Evolutionary conservation across 2,888 invertebrate genomes (phyloP), one percentile per base, ranked within the genome.

Genomic region (Auanema sp.): DNA sequence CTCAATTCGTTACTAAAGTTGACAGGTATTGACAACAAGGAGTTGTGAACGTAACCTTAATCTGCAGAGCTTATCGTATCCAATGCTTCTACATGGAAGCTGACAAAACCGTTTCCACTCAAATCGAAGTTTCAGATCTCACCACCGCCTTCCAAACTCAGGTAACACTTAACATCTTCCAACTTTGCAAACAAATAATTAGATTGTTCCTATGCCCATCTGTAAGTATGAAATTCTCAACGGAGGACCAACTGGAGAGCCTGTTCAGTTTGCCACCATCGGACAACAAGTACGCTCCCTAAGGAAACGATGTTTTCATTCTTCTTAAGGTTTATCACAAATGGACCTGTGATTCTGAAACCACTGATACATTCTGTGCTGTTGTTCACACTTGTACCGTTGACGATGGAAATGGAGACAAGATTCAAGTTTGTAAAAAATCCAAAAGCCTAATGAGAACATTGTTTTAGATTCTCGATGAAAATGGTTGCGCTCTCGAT

Each of bases 61-160:
- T 40, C 2, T 50, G 44, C 62, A 71, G 82, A 21, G 81, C 81
- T 58, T 83, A 83, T 69, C 78, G 79, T 40, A 78, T 83, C 64
- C 83, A 83, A 70, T 83, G 83, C 75, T 83, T 83, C 80, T 83
- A 83, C 79, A 83, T 83, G 83, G 78, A 83, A 60, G 78, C 83
- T 49, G 83, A 83, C 71, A 83, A 83, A 68, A 83, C 83, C 51
- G 83, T 83, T 63, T 78, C 77, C 24, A 71, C 78, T 0, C 77
- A 80, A 53, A 68, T 83, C 63, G 83, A 81, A 64, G 83, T 83
- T 33, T 81, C 80, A 60, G 82, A 82, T 54, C 67, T 82, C 55
- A 82, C 82, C 25, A 82, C 82, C 50, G 79, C 75, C 50, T 78
- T 82, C 78, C 81, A 81, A 64, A 83, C 82, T 16, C 81, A 81